Conservation (phyloP, 2,113 vertebrate genomes). For the Heterotis niloticus region DNA sequence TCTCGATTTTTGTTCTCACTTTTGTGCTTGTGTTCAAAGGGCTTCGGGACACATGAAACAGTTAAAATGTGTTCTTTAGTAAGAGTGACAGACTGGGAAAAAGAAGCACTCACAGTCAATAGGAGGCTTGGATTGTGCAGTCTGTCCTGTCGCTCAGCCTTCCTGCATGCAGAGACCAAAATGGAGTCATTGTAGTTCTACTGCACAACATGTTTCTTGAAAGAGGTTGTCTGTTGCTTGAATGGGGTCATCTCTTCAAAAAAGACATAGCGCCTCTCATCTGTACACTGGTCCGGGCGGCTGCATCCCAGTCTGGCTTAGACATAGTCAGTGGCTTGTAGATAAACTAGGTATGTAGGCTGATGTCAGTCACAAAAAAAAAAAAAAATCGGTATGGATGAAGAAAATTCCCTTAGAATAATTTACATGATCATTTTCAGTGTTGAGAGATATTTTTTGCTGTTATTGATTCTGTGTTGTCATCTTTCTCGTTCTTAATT, state of each 20-base stretch:
- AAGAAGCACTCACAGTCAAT: neutral
- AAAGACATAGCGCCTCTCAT: neutral
- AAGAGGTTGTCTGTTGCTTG: neutral
- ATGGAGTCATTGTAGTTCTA: neutral
- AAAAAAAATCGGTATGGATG: neutral
- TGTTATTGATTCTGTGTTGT: neutral
- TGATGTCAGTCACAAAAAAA: constrained; percentile 6
- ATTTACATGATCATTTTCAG: neutral
- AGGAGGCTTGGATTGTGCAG: neutral
- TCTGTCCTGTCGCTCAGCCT: neutral
- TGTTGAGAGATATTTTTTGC: neutral
- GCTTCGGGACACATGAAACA: neutral
- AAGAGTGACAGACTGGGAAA: neutral
- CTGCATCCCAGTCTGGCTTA: too few relatives aligned
- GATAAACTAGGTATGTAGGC: neutral
- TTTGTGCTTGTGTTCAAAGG: neutral
- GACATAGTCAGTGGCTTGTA: neutral
- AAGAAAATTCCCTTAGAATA: neutral
- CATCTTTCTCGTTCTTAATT: neutral
- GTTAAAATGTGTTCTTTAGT: neutral
- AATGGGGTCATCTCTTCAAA: neutral
- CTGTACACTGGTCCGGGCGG: neutral
- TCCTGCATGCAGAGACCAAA: neutral
- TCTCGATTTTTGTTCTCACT: neutral
- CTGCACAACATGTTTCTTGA: neutral